Evolutionary conservation across 2,888 invertebrate species (phyloP).

Genomic region (Panopea generosa): DNA sequence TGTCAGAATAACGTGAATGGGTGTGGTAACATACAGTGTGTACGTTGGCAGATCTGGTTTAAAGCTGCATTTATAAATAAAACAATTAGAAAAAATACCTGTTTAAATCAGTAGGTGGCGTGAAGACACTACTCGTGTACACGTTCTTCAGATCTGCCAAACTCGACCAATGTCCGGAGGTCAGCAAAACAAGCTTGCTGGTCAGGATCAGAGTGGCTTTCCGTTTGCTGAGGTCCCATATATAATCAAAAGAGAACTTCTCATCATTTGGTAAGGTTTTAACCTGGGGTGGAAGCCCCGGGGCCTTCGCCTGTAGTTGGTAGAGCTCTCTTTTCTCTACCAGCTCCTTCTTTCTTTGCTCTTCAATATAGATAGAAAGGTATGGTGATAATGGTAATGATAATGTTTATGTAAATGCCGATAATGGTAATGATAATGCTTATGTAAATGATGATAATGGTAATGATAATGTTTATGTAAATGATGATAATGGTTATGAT

Average conservation of each 20-base stretch:
- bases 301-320: slow-evolving; percentile 60
- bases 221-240: neutral
- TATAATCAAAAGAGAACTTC: slow-evolving; percentile 1
- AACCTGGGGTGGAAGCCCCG: slow-evolving; percentile 61
- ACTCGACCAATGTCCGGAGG: slow-evolving; percentile 78
- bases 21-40: neutral
- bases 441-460: too few species aligned
- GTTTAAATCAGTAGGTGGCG: slow-evolving; percentile 44
- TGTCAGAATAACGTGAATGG: too few species aligned
- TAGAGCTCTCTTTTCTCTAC: slow-evolving; percentile 77
- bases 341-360: slow-evolving; percentile 83
- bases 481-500: too few species aligned
- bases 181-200: slow-evolving; percentile 57
- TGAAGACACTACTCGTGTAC: slow-evolving; percentile 69
- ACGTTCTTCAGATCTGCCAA: slow-evolving; percentile 79
- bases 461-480: too few species aligned
- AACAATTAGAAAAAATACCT: too few species aligned
- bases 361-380: slow-evolving; percentile 30
- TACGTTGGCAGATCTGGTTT: neutral
- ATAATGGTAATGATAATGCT: too few species aligned
- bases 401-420: too few species aligned
- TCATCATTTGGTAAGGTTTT: slow-evolving; percentile 14
- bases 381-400: too few species aligned
- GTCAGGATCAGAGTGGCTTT: slow-evolving; percentile 52
- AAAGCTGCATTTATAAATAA: too few species aligned